phyloP scores from a whole-genome alignment of 1,140 invertebrate genomes.

The Campoletis sonorensis region DNA sequence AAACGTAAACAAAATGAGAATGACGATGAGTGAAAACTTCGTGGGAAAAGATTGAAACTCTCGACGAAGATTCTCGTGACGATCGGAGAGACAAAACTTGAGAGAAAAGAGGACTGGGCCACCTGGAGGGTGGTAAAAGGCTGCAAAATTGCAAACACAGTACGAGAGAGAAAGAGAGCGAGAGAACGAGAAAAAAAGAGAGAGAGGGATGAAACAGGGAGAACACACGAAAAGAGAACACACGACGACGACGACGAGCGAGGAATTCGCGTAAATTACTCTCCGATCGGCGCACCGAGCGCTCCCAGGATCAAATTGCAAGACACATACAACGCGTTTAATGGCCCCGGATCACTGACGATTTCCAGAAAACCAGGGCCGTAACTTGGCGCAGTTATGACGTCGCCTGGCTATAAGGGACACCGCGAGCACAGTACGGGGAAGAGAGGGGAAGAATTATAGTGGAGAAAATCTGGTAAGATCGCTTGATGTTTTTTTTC shows the following conservation, averaged over 20 bases:
- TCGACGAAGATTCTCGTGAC: background rate
- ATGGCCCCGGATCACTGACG: conserved; percentile 70
- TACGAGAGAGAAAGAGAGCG: too few relatives aligned
- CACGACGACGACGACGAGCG: conserved; percentile 42
- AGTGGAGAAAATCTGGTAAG: conserved; percentile 7
- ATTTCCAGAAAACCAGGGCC: conserved; percentile 75
- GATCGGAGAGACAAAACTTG: conserved; percentile 23
- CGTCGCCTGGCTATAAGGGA: background rate
- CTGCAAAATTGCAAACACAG: background rate
- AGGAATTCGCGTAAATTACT: conserved; percentile 69
- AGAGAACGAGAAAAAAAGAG: background rate
- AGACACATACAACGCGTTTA: conserved; percentile 75
- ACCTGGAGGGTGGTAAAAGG: background rate
- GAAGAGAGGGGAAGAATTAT: background rate
- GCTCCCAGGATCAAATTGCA: conserved; percentile 68
- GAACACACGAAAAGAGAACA: conserved; percentile 33
- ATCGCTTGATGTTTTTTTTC: conserved; percentile 8
- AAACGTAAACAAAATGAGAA: too few relatives aligned
- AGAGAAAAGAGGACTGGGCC: conserved; percentile 29
- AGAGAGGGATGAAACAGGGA: background rate
- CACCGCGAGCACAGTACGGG: too few relatives aligned
- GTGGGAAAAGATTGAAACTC: background rate
- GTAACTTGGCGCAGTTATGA: conserved; percentile 43
- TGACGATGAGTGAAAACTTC: too few relatives aligned
- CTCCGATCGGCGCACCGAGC: conserved; percentile 66